phyloP scores from a whole-genome alignment of 1,140 invertebrate species.

The Metaphire vulgaris region DNA sequence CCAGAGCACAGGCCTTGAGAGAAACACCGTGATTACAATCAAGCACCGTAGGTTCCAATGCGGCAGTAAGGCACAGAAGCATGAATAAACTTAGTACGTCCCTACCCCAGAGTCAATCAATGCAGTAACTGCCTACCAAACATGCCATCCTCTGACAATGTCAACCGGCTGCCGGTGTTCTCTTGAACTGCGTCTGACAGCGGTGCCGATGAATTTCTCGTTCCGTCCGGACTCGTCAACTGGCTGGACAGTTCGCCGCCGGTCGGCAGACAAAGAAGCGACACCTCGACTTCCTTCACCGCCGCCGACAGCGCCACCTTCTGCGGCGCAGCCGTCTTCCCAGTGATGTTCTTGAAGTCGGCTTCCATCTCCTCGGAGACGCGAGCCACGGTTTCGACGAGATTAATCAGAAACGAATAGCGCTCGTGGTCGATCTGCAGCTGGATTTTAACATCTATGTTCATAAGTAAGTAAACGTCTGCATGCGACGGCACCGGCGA shows the following conservation, averaged over 20 bases:
- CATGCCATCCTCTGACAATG: neutral
- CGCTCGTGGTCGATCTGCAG: slow-evolving; percentile 74
- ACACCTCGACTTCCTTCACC: slow-evolving; percentile 68
- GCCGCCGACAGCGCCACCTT: slow-evolving; percentile 60
- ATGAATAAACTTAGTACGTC: too few relatives aligned
- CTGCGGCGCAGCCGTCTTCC: neutral
- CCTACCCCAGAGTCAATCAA: too few relatives aligned
- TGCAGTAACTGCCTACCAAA: too few relatives aligned
- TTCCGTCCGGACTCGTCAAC: neutral
- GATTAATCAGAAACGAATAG: slow-evolving; percentile 75
- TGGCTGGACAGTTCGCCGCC: neutral
- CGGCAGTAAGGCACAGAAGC: too few relatives aligned
- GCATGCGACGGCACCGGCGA: too few relatives aligned
- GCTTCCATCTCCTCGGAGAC: slow-evolving; percentile 13
- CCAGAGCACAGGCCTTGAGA: too few relatives aligned
- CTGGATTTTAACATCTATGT: slow-evolving; percentile 40
- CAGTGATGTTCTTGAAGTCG: slow-evolving; percentile 3
- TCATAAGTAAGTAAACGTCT: slow-evolving; percentile 35
- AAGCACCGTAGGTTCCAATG: too few relatives aligned
- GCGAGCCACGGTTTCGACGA: slow-evolving; percentile 69
- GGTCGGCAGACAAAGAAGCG: neutral
- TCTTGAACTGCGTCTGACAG: neutral
- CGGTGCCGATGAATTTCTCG: neutral
- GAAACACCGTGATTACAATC: too few relatives aligned
- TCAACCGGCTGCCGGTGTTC: neutral